Evolutionary conservation across 2,797 vertebrate genomes (phyloP), one percentile per base, ranked within the genome.

Genomic region (Adrianichthys oophorus): DNA sequence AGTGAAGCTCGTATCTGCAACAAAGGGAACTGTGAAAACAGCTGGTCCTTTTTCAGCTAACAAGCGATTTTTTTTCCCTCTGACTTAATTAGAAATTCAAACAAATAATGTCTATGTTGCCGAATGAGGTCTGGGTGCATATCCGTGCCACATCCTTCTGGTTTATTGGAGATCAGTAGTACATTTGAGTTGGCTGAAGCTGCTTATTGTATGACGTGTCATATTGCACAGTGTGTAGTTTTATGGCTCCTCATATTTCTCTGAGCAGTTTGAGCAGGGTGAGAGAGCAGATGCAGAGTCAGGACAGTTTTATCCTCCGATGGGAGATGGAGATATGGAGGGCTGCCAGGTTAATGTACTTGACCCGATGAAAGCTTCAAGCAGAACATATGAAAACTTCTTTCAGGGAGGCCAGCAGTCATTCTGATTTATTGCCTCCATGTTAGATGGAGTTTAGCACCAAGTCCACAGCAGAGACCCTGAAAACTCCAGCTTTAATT

Each of bases 291-390:
- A 68, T 58, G 74, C 58, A 57, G 59, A 41, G 60, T 53, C 55
- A 47, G 70, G 67, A 78, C 75, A 41, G 48, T 78, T 79, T 76
- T 74, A 74, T 52, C 52, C 74, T 53, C 64, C 21, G 18, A 44
- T 51, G 64, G 62, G 78, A 79, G 59, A 74, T 43, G 70, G 74
- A 81, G 67, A 68, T 65, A 63, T 80, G 80, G 72, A 81, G 79
- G 72, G 72, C 69, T 83, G 82, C 81, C 85, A 83, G 89, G 89
- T 87, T 92, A 88, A 89, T 91, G 81, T 85, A 80, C 85, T 88
- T 91, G 91, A 91, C 87, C 90, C 86, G 85, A 71, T 86, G 82
- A 87, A 89, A 82, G 60, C 78, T 80, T 62, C 68, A 63, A 81
- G 79, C 74, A 70, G 70, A 83, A 73, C 86, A 82, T 78, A 78